Percentiles rank a stretch among this genome's conserved stretches.
These are phyloP conservation scores for Paracyclopina nana DNA, from an alignment of 1,140 invertebrate genomes.

Conservation along the genomic window DNA sequence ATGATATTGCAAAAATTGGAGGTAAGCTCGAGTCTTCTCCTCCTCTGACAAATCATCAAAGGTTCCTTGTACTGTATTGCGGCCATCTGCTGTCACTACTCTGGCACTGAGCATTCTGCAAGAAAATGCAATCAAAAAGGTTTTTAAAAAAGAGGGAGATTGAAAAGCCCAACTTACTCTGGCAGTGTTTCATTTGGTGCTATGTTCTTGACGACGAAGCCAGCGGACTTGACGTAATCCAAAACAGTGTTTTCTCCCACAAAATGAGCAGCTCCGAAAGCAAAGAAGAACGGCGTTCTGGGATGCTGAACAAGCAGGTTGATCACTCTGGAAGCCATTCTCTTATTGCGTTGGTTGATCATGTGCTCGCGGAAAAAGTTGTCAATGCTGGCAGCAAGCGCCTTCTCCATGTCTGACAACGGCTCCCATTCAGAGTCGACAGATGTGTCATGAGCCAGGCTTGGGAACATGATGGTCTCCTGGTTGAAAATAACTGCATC, in stretches of 20 bases:
- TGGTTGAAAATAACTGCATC: slow-evolving; percentile 27
- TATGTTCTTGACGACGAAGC: slow-evolving; percentile 27
- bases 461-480: slow-evolving; percentile 6
- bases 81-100: background rate
- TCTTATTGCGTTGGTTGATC: slow-evolving; percentile 32
- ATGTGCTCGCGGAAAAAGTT: slow-evolving; percentile 33
- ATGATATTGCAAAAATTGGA: slow-evolving; percentile 15
- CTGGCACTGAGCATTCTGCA: too few species aligned
- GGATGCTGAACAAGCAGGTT: slow-evolving; percentile 29
- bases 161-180: too few species aligned
- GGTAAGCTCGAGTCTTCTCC: slow-evolving; percentile 4
- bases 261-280: slow-evolving; percentile 36
- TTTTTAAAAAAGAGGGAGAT: too few species aligned
- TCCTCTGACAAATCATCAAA: slow-evolving; percentile 17
- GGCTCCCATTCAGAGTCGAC: too few species aligned
- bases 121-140: too few species aligned
- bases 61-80: slow-evolving; percentile 12
- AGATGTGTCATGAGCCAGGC: background rate
- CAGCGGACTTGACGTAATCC: slow-evolving; percentile 26
- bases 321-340: slow-evolving; percentile 31
- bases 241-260: slow-evolving; percentile 32
- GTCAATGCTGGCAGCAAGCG: slow-evolving; percentile 27
- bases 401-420: slow-evolving; percentile 21
- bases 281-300: slow-evolving; percentile 35
- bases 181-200: slow-evolving; percentile 19